A percentile compares a stretch with the other conserved stretches of the same genome.
Evolutionary conservation across 2,113 vertebrate species (phyloP).

Genomic region (Bostrychus sinensis): DNA sequence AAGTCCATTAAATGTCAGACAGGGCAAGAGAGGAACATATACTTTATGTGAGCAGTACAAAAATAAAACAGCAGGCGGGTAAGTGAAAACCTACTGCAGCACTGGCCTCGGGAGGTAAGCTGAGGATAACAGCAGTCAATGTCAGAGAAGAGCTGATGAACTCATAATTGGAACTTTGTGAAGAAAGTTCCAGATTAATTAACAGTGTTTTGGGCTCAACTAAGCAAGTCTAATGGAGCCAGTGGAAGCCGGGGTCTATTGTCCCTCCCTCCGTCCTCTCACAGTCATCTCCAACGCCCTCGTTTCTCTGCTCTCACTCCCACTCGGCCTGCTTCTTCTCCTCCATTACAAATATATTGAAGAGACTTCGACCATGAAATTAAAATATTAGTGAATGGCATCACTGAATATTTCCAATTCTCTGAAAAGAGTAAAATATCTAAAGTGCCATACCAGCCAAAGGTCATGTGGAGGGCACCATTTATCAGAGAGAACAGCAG

Average conservation of each 20-base stretch:
- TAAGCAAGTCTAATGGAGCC: slow-evolving; percentile 68
- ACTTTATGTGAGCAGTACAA: too few relatives aligned
- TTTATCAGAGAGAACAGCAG: slow-evolving; percentile 8
- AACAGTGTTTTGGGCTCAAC: slow-evolving; percentile 62
- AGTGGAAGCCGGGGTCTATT: slow-evolving; percentile 37
- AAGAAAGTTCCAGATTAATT: slow-evolving; percentile 72
- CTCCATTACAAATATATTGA: slow-evolving; percentile 74
- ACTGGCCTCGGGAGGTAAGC: slow-evolving; percentile 13
- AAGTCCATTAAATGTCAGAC: too few relatives aligned
- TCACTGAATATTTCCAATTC: slow-evolving; percentile 76
- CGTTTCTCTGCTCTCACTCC: slow-evolving; percentile 11
- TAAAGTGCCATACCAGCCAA: slow-evolving; percentile 25
- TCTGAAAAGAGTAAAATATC: slow-evolving; percentile 45
- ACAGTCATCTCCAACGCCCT: slow-evolving; percentile 11
- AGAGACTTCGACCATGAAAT: slow-evolving; percentile 81
- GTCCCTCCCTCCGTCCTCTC: slow-evolving; percentile 5
- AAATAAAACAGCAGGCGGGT: background rate
- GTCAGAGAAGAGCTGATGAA: slow-evolving; percentile 32
- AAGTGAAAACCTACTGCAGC: background rate
- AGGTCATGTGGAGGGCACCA: slow-evolving; percentile 50
- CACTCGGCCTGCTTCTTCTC: slow-evolving; percentile 29
- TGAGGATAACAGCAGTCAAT: slow-evolving; percentile 25
- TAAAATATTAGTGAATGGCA: slow-evolving; percentile 80
- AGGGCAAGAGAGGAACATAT: too few relatives aligned
- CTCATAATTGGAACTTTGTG: slow-evolving; percentile 46